Evolutionary conservation across 1,140 invertebrate genomes (phyloP).

Genomic region (Zeugodacus cucurbitae): DNA sequence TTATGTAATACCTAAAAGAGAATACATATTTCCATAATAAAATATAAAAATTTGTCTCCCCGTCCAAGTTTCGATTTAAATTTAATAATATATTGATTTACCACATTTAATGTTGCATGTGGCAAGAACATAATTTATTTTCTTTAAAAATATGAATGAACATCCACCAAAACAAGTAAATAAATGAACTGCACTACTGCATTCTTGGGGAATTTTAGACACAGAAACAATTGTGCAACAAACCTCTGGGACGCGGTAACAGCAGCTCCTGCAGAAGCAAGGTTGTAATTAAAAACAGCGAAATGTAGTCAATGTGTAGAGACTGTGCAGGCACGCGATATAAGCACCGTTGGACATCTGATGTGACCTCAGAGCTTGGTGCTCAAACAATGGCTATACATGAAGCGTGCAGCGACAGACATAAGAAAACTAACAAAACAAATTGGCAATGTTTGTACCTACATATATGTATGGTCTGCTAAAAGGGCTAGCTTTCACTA

Average conservation of each 20-base stretch:
- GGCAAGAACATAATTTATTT: background rate
- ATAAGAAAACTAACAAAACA: background rate
- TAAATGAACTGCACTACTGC: background rate
- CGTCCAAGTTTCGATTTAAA: too few species aligned
- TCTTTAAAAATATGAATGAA: too few species aligned
- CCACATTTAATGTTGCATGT: background rate
- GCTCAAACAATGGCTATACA: background rate
- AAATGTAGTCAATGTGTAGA: background rate
- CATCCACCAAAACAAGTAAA: background rate
- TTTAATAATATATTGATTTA: background rate
- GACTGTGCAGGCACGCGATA: background rate
- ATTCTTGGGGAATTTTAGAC: background rate
- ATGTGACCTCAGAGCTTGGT: background rate
- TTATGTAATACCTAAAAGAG: too few species aligned
- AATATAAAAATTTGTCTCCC: too few species aligned
- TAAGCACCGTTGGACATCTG: background rate
- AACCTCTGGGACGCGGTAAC: background rate
- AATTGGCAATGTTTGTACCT: background rate
- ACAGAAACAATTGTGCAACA: background rate
- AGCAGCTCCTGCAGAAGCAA: background rate
- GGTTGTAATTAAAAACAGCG: background rate
- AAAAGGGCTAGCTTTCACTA: background rate
- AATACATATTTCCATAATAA: too few species aligned
- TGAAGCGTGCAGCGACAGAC: background rate
- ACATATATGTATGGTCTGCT: background rate